These are phyloP conservation scores for Tryphoninae sp. DNA, from an alignment of 2,888 invertebrate species.

Conservation along the genomic window DNA sequence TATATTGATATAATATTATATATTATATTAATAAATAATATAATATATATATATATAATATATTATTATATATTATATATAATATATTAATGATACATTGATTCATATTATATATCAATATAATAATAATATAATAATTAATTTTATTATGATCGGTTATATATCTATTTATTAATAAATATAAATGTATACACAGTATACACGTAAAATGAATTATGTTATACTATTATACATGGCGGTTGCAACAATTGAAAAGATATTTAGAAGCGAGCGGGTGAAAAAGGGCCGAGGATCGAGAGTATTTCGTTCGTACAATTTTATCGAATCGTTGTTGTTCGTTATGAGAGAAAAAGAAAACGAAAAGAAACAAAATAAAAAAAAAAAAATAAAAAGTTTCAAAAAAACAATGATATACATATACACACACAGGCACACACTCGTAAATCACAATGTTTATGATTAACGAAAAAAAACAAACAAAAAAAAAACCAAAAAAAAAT, in stretches of 20 bases:
- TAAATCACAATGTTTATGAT: conserved; percentile 63
- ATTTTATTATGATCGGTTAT: too few species aligned
- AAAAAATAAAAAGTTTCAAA: conserved; percentile 32
- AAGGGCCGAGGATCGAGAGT: conserved; percentile 41
- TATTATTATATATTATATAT: too few species aligned
- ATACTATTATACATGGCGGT: conserved; percentile 53
- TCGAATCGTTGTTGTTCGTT: conserved; percentile 60
- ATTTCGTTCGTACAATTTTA: conserved; percentile 55
- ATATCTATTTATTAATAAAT: neutral
- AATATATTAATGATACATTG: too few species aligned
- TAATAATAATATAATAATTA: too few species aligned
- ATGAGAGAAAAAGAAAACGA: conserved; percentile 33
- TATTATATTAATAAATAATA: too few species aligned
- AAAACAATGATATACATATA: conserved; percentile 42
- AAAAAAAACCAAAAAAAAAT: conserved; percentile 47
- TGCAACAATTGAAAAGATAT: conserved; percentile 46
- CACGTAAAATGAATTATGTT: conserved; percentile 59
- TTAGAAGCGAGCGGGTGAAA: conserved; percentile 24
- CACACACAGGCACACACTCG: conserved; percentile 41
- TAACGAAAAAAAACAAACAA: conserved; percentile 37
- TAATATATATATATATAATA: neutral
- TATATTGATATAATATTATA: too few species aligned
- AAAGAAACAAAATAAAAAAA: conserved; percentile 13
- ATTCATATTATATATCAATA: too few species aligned
- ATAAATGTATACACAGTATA: conserved; percentile 13